Percentiles rank a stretch among this genome's conserved stretches.
Evolutionary conservation across 2,797 vertebrate genomes (phyloP).

Genomic region (Sebastes cheni): DNA sequence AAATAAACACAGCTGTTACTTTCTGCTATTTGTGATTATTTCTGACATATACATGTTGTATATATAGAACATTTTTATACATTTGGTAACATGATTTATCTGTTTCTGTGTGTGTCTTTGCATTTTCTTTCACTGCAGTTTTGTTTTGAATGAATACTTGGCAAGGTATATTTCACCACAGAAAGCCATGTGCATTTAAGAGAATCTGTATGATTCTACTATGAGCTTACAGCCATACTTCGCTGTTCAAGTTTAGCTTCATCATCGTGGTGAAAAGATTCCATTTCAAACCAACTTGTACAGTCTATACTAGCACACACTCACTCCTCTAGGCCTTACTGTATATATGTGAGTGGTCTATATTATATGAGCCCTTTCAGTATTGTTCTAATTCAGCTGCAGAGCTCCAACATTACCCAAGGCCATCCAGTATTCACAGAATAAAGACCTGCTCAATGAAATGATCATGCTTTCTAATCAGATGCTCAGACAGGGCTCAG

Average conservation of each 20-base stretch:
- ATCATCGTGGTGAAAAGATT: slow-evolving; percentile 47
- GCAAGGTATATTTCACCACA: slow-evolving; percentile 54
- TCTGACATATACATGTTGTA: slow-evolving; percentile 67
- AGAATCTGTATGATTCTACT: slow-evolving; percentile 51
- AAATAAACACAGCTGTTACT: slow-evolving; percentile 78
- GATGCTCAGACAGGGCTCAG: slow-evolving; percentile 30
- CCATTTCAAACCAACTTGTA: slow-evolving; percentile 62
- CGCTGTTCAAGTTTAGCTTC: slow-evolving; percentile 49
- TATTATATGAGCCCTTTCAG: slow-evolving; percentile 47
- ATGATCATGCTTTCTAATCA: slow-evolving; percentile 9
- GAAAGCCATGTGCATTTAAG: slow-evolving; percentile 73
- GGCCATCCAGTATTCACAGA: slow-evolving; percentile 40
- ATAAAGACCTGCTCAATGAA: slow-evolving; percentile 19
- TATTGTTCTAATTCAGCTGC: slow-evolving; percentile 32
- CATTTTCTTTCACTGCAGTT: slow-evolving; percentile 17
- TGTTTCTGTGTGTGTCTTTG: slow-evolving; percentile 33
- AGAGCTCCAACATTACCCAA: slow-evolving; percentile 34
- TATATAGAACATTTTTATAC: slow-evolving; percentile 63
- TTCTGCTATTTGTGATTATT: slow-evolving; percentile 61
- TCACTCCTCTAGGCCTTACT: slow-evolving; percentile 79
- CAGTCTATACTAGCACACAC: slow-evolving; percentile 63
- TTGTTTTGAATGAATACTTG: slow-evolving; percentile 32
- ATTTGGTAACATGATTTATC: slow-evolving; percentile 37
- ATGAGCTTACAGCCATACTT: slow-evolving; percentile 70
- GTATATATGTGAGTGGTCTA: slow-evolving; percentile 74